Percentiles rank a stretch among this genome's conserved stretches.
Conservation (phyloP, 2,888 invertebrate genomes). For the Dione juno region DNA sequence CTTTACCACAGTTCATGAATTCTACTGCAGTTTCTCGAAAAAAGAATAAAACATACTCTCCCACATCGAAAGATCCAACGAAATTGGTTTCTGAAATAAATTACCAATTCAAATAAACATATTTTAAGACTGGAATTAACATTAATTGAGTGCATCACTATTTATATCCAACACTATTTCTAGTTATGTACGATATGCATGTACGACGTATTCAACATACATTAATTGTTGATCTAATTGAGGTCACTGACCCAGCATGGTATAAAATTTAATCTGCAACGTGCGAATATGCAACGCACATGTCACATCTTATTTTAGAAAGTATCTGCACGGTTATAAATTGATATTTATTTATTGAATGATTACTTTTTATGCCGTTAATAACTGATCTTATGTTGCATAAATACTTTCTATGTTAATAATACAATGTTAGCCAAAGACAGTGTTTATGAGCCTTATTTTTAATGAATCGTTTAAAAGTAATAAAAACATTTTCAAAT, state of each 20-base stretch:
- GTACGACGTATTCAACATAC: neutral
- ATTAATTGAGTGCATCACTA: neutral
- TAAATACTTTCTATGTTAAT: too few relatives aligned
- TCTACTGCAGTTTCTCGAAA: conserved; percentile 88
- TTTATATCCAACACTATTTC: neutral
- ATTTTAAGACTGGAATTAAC: neutral
- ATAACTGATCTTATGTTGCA: too few relatives aligned
- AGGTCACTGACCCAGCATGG: conserved; percentile 1
- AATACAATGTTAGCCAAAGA: too few relatives aligned
- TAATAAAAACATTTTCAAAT: neutral
- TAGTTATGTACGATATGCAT: neutral
- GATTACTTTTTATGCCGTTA: too few relatives aligned
- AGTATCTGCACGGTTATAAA: neutral
- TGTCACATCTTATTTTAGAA: neutral
- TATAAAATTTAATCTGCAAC: conserved; percentile 1
- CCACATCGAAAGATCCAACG: conserved; percentile 87
- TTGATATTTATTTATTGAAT: too few relatives aligned
- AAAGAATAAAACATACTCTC: conserved; percentile 88
- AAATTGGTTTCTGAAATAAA: conserved; percentile 87
- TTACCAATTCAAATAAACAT: conserved; percentile 44
- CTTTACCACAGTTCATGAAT: conserved; percentile 87
- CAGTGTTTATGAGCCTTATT: too few relatives aligned
- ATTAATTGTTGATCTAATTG: conserved; percentile 1
- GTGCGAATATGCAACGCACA: conserved; percentile 4
- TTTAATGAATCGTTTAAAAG: neutral